Evolutionary conservation across 2,113 vertebrate genomes (phyloP), one percentile per base, ranked within the genome.

Genomic region (Dipodomys ordii): DNA sequence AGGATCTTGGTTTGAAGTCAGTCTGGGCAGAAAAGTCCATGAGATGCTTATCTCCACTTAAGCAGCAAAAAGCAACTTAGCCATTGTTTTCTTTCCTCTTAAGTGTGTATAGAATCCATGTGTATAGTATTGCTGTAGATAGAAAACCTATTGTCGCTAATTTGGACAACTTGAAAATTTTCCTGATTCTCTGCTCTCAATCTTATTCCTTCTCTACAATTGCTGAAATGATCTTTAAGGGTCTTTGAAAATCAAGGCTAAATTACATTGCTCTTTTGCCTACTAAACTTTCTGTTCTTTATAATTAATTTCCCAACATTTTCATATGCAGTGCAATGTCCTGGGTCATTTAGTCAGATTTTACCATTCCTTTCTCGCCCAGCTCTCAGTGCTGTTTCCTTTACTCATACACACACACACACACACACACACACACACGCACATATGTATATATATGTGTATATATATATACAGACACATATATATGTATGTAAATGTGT

Each of bases 201-300:
- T 87, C 35, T 83, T 76, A 57, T 7, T 88, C 35, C 35, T 81
- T 35, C 16, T n/a, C 1, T 30, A 57, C 13, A 87, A 11, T 64
- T 80, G 81, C 23, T 82, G 69, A 72, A 35, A 20, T 83, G 16
- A 71, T 72, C 72, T 77, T 88, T 86, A 78, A 87, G 65, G 32
- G 20, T 65, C 53, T 74, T 49, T 89, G 87, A 71, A 68, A 88
- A 89, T 57, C 49, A 77, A 71, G 9, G n/a, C 23, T 83, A 39
- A 39, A 65, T 15, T 39, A 2, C 69, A 32, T 49, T n/a, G 28
- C 7, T 82, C 22, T 57, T 71, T 57, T 57, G 4, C 27, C 78
- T 19, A 6, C n/a, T 46, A 0, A 53, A 18, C 49, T 25, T 87
- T 77, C 28, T 15, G 1, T 88, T 85, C 23, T 13, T 80, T 69